Conservation (phyloP, 2,113 vertebrate species). For the Serilophus lunatus region DNA sequence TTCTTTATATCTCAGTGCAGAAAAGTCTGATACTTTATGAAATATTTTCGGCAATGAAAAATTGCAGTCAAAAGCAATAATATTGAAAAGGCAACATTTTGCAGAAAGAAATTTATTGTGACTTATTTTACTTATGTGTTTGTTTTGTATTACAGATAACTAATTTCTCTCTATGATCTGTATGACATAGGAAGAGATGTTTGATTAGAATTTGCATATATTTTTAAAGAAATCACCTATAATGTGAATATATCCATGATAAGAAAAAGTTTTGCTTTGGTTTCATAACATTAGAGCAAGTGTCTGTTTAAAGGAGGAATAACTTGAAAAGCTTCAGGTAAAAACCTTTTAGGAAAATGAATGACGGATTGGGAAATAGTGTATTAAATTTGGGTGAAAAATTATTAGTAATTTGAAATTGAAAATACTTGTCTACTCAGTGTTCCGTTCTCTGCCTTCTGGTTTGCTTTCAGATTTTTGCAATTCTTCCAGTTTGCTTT, state of each 20-base stretch:
- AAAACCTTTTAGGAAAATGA: background rate
- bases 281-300: background rate
- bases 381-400: background rate
- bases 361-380: background rate
- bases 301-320: background rate
- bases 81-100: background rate
- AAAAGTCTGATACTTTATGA: background rate
- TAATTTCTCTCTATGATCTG: background rate
- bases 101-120: background rate
- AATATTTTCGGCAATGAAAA: background rate
- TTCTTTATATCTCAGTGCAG: background rate
- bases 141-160: background rate
- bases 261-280: background rate
- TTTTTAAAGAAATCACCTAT: background rate
- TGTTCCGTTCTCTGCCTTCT: background rate
- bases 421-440: background rate
- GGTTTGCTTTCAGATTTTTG: background rate
- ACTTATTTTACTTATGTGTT: background rate
- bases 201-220: background rate
- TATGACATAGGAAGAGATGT: background rate
- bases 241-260: background rate
- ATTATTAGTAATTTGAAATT: background rate
- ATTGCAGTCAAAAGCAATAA: background rate
- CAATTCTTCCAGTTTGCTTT: constrained; percentile 12
- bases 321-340: background rate